Evolutionary conservation across 2,888 invertebrate species (phyloP).

Genomic region (Drosophila sordidula): DNA sequence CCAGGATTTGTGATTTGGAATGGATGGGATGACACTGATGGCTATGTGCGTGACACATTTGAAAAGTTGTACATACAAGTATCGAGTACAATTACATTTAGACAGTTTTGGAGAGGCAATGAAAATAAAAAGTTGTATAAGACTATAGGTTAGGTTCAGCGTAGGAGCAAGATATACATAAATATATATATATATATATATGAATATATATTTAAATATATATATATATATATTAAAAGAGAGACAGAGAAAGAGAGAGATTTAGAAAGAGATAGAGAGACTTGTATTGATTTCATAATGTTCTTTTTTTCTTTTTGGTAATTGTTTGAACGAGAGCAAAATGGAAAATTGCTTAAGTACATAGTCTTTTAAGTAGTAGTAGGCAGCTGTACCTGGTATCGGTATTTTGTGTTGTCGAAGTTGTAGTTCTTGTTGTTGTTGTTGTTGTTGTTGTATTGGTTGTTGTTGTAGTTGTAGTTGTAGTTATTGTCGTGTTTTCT

Average conservation of each 20-base stretch:
- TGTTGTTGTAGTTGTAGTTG: constrained; percentile 54
- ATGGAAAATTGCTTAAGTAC: constrained; percentile 64
- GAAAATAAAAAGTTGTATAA: constrained; percentile 45
- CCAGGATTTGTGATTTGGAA: constrained; percentile 19
- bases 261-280: constrained; percentile 50
- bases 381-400: constrained; percentile 80
- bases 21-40: constrained; percentile 16
- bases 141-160: constrained; percentile 58
- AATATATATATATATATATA: constrained; percentile 40
- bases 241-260: constrained; percentile 41
- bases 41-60: constrained; percentile 19
- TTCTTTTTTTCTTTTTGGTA: constrained; percentile 20
- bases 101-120: constrained; percentile 44
- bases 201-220: constrained; percentile 28
- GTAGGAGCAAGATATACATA: constrained; percentile 43
- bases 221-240: constrained; percentile 44
- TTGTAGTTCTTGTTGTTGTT: constrained; percentile 64
- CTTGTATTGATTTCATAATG: constrained; percentile 35
- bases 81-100: constrained; percentile 53
- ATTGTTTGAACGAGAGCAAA: constrained; percentile 69
- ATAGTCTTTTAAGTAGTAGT: constrained; percentile 54
- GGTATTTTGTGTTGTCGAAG: constrained; percentile 75
- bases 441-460: constrained; percentile 32
- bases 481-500: constrained; percentile 78
- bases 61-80: constrained; percentile 32